phyloP scores from a whole-genome alignment of 2,113 vertebrate genomes.

The Elgaria multicarinata region DNA sequence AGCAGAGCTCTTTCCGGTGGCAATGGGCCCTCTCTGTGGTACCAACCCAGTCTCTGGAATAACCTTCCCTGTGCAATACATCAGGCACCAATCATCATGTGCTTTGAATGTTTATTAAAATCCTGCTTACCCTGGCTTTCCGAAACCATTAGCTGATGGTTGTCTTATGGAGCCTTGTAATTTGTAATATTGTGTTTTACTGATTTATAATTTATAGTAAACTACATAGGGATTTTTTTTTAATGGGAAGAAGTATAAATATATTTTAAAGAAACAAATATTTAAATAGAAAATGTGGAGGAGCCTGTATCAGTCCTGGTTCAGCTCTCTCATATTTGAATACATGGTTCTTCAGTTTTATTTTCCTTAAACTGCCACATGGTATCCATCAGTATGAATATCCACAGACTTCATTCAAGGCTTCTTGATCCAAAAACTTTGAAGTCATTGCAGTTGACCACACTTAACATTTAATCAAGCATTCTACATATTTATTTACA shows the following conservation, averaged over 20 bases:
- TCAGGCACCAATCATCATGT: too few species aligned
- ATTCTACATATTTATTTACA: background rate
- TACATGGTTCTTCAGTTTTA: background rate
- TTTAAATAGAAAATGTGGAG: background rate
- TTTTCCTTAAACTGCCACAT: background rate
- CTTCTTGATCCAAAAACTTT: background rate
- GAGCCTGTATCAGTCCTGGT: background rate
- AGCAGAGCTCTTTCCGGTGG: too few species aligned
- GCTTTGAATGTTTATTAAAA: too few species aligned
- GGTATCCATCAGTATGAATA: background rate
- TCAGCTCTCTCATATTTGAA: background rate
- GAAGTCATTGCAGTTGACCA: background rate
- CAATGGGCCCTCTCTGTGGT: too few species aligned
- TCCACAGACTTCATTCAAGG: background rate
- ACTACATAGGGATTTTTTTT: too few species aligned
- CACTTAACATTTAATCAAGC: background rate
- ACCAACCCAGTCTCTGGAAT: too few species aligned
- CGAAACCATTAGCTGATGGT: too few species aligned
- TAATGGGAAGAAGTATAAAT: too few species aligned
- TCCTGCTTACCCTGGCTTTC: too few species aligned
- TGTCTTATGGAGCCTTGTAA: background rate
- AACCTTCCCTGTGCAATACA: too few species aligned
- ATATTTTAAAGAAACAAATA: too few species aligned
- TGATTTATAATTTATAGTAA: too few species aligned
- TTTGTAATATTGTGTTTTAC: background rate